A percentile compares a stretch with the other conserved stretches of the same genome.
These are phyloP conservation scores for Lepetodrilus schrolli DNA, from an alignment of 2,888 invertebrate species.

Conservation along the genomic window DNA sequence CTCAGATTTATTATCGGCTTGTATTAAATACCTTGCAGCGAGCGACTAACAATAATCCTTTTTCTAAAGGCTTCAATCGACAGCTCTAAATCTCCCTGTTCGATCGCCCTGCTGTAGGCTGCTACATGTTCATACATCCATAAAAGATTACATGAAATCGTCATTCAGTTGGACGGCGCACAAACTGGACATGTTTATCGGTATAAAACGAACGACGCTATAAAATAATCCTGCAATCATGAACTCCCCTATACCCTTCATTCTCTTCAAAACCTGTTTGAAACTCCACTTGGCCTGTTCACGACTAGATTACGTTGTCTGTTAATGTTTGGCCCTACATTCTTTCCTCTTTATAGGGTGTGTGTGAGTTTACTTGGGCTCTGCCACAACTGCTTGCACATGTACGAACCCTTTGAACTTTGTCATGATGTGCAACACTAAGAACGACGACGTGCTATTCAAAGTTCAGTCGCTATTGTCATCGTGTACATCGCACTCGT, in stretches of 20 bases:
- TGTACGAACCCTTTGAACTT: constrained; percentile 4
- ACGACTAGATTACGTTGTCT: neutral
- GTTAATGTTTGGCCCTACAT: neutral
- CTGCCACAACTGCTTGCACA: neutral
- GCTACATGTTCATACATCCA: neutral
- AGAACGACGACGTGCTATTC: neutral
- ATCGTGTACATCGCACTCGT: neutral
- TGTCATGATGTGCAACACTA: neutral
- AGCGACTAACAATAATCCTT: neutral
- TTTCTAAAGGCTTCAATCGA: neutral
- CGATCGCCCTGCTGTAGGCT: neutral
- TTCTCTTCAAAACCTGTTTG: constrained; percentile 5
- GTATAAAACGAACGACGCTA: constrained; percentile 1
- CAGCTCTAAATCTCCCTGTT: neutral
- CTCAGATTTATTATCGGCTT: constrained; percentile 19
- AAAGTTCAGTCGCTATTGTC: constrained; percentile 1
- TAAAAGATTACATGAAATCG: constrained; percentile 16
- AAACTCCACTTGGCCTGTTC: neutral
- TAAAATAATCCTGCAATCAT: neutral
- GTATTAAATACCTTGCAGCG: constrained; percentile 9
- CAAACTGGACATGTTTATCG: constrained; percentile 4
- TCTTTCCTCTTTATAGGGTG: neutral
- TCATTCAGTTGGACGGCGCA: neutral
- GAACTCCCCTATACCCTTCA: neutral
- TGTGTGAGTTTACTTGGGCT: neutral